Conservation (phyloP, 2,113 vertebrate genomes). For the Poicephalus meyeri region DNA sequence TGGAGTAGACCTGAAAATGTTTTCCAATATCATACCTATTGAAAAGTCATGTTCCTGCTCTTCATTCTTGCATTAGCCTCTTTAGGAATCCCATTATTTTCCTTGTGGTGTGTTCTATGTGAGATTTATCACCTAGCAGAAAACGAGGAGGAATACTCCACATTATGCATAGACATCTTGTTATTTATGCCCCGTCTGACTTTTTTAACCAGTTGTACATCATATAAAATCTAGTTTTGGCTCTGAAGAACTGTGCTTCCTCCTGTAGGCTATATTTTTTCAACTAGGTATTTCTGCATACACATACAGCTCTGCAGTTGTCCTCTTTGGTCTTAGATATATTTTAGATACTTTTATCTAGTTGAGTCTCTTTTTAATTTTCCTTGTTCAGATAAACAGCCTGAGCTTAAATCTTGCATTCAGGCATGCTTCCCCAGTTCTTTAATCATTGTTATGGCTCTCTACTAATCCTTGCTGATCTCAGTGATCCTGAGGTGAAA, state of each 20-base stretch:
- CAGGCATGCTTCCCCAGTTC: not conserved
- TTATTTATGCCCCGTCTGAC: not conserved
- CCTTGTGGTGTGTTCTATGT: not conserved
- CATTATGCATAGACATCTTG: not conserved
- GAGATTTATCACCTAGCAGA: not conserved
- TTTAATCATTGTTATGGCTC: not conserved
- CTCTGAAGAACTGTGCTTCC: not conserved
- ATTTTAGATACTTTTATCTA: not conserved
- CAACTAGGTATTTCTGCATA: not conserved
- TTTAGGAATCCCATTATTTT: not conserved
- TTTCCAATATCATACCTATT: not conserved
- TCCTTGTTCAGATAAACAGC: not conserved
- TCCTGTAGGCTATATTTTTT: not conserved
- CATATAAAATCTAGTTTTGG: not conserved
- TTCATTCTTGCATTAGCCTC: not conserved
- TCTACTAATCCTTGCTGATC: not conserved
- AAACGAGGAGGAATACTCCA: not conserved
- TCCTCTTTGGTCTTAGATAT: not conserved
- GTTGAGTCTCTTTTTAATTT: not conserved
- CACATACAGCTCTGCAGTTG: not conserved
- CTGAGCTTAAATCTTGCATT: not conserved
- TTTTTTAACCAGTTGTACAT: not conserved
- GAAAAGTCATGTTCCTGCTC: rapidly evolving
- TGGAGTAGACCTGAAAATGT: not conserved
- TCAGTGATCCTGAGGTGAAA: not conserved